Evolutionary conservation across 2,113 vertebrate genomes (phyloP).

Genomic region (Heteronetta atricapilla): DNA sequence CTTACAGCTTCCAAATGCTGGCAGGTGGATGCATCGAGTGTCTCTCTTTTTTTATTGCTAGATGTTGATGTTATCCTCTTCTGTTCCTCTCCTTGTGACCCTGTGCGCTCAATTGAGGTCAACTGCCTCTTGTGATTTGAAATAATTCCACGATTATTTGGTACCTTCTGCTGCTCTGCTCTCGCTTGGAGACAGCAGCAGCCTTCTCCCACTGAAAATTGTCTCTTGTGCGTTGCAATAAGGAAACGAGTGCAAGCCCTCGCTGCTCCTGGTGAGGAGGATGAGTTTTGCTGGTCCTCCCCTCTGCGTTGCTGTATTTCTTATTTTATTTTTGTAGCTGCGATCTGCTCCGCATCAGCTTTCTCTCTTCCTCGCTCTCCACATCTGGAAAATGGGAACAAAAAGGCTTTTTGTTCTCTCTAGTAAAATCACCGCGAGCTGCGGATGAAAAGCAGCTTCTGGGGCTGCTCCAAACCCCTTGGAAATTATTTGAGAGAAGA

Average conservation of each 20-base stretch:
- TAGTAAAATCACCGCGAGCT: neutral
- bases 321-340: neutral
- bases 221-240: fast-evolving
- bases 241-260: fast-evolving
- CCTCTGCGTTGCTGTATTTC: fast-evolving
- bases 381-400: neutral
- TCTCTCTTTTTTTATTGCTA: neutral
- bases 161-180: neutral
- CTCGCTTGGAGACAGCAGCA: fast-evolving
- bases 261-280: fast-evolving
- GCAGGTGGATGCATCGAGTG: neutral
- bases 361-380: neutral
- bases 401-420: neutral
- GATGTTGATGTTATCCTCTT: neutral
- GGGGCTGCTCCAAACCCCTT: neutral
- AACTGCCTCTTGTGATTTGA: fast-evolving
- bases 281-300: neutral
- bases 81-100: neutral
- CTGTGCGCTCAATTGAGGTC: neutral
- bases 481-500: neutral
- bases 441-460: neutral
- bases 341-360: neutral
- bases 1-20: neutral
- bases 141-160: neutral
- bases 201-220: neutral